These are phyloP conservation scores for Laticauda colubrina DNA, from an alignment of 2,113 vertebrate genomes.

Conservation along the genomic window DNA sequence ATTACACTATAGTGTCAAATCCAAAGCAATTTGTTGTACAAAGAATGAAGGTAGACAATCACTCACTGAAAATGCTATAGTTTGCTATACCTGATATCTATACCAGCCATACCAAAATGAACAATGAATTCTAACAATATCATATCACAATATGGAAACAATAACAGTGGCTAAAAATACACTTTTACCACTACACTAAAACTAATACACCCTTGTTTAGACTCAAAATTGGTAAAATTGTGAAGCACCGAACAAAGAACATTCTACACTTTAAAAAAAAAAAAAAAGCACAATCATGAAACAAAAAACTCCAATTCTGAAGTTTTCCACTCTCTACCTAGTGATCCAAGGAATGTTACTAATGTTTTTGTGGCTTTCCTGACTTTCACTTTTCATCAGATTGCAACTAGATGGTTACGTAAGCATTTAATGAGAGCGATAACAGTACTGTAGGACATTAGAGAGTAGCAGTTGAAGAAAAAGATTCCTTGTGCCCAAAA, in stretches of 20 bases:
- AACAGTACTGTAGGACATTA: background rate
- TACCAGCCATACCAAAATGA: conserved; percentile 36
- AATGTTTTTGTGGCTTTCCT: background rate
- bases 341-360: background rate
- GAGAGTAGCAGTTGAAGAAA: background rate
- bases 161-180: background rate
- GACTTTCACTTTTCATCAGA: background rate
- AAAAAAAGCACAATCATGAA: background rate
- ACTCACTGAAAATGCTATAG: background rate
- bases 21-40: conserved; percentile 34
- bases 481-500: background rate
- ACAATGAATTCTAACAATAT: conserved; percentile 5
- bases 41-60: conserved; percentile 33
- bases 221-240: background rate
- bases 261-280: conserved; percentile 2
- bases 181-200: background rate
- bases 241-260: background rate
- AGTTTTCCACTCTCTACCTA: background rate
- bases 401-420: background rate
- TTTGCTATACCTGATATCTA: background rate
- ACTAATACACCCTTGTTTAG: background rate
- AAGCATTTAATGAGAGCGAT: background rate
- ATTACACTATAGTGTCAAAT: conserved; percentile 31
- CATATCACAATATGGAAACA: background rate
- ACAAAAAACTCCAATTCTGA: conserved; percentile 19